Base-by-base conservation (phyloP, 2,113 vertebrate species). In the Sinocyclocheilus maitianheensis region DNA sequence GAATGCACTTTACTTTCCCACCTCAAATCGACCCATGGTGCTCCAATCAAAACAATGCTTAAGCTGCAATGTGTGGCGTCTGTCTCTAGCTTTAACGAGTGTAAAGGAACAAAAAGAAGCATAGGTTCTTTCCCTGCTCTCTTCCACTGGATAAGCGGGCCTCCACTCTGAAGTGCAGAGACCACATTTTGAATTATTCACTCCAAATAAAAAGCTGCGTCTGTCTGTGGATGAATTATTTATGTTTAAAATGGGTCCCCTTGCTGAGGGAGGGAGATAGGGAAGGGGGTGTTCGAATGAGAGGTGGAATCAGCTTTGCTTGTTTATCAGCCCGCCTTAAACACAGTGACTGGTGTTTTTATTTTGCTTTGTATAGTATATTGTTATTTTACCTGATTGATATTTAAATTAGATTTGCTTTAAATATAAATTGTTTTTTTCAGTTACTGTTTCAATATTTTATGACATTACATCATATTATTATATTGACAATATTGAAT, bases 101-200 rank as follows among this genome's bases (percentile, higher is more conserved):
- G 5, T 24, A 69, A 67, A 16, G 10, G 18, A 34, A 51, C 26
- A 74, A 55, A 83, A 84, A 74, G 67, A 83, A 74, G 48, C 34
- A 9, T 2, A 0, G 30, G 53, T 37, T 72, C 26, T 51, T 74
- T 18, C 40, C 34, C 10, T 51, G 63, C 46, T 30, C 14, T 84
- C 26, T 74, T 86, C 51, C 60, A 43, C 22, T 37, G n/a, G 22
- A 20, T 6, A 65, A 72, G 53, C 5, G 34, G 75, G 26, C n/a
- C 55, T 71, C 46, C 75, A 90, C 87, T 87, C 87, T 90, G 24
- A 74, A 55, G 58, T 82, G 53, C 51, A 71, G 77, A 76, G 20
- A 77, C 84, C 46, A 75, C 43, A n/a, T 60, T 80, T 85, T 95
- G 55, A 94, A 94, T 94, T 93, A 94, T 95, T 94, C 91, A 94